Base-by-base conservation (phyloP, 2,113 vertebrate species). In the Petaurus breviceps region DNA sequence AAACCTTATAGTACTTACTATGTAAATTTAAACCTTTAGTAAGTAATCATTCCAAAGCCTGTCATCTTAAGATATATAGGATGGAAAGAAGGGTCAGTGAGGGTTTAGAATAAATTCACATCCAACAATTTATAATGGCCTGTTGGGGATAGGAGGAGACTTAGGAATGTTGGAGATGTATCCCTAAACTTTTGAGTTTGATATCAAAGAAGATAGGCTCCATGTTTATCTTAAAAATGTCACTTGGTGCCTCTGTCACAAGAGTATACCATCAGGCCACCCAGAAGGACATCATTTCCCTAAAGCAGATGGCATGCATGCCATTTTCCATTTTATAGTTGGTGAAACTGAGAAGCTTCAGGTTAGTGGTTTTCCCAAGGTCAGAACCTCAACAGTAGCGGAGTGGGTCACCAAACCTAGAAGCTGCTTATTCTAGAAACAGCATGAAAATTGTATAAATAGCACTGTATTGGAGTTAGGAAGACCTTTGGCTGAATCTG, bases 1-100 rank as follows among this genome's bases (percentile, higher is more conserved):
- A 77, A 77, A n/a, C 16, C 61, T 77, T 77, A 11, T 57, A 19
- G 37, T n/a, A n/a, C 61, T 77, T 77, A n/a, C 1, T n/a, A 19
- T n/a, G 16, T 77, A 77, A 77, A 68, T 3, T 68, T 68, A 37
- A 77, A 77, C 16, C 61, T 77, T 77, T n/a, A 77, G 19, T 77
- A 52, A 90, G 28, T 7, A 12, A 14, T 89, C 26, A 53, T 19
- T 61, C 89, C n/a, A 55, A 8, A 46, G 53, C 31, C 26, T 51
- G 3, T 6, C 11, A 14, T 91, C 89, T 47, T 50, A 57, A 96
- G 92, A 61, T 89, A 3, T 49, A 16, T 54, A 46, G 84, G 47
- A 92, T 55, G 92, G 43, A 94, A 91, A 11, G 52, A 53, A 96
- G 28, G 31, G 22, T 96, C 50, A 90, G 4, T 95, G 90, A 96